Percentiles rank a stretch among this genome's conserved stretches.
Conservation (phyloP, 2,797 vertebrate species). For the Malacoraja senta region DNA sequence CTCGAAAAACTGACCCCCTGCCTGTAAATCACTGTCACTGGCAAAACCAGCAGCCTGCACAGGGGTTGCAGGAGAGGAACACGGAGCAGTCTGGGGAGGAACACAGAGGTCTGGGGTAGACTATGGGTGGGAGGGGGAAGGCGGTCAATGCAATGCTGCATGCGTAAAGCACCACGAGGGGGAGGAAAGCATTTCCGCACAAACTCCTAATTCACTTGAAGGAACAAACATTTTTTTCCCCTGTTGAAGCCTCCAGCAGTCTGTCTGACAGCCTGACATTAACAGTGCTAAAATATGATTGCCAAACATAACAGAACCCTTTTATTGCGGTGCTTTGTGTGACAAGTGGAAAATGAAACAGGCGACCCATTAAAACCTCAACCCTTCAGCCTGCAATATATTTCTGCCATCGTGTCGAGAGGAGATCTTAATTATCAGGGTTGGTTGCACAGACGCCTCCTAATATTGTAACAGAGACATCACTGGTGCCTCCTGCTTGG, state of each 20-base stretch:
- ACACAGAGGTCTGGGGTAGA: no score
- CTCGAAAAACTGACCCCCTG: neutral
- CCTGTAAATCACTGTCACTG: neutral
- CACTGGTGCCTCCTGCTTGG: neutral
- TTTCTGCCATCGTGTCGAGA: constrained; percentile 63
- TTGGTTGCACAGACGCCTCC: constrained; percentile 56
- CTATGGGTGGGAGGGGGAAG: neutral
- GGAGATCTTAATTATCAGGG: constrained; percentile 69
- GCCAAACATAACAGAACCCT: constrained; percentile 43
- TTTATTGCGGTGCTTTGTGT: constrained; percentile 60
- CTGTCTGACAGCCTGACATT: neutral
- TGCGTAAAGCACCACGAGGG: neutral
- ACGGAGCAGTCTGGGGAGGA: neutral
- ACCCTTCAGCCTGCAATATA: constrained; percentile 59
- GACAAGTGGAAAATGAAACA: constrained; percentile 63
- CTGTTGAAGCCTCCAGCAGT: neutral
- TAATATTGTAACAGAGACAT: constrained; percentile 48
- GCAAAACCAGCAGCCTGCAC: neutral
- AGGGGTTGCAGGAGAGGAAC: no score
- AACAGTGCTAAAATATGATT: constrained; percentile 56
- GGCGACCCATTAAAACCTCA: constrained; percentile 59
- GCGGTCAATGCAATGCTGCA: neutral
- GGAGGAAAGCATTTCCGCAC: neutral
- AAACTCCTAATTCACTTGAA: neutral
- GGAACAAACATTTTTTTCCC: neutral